Evolutionary conservation across 2,888 invertebrate genomes (phyloP).

Genomic region (Furcula furcula): DNA sequence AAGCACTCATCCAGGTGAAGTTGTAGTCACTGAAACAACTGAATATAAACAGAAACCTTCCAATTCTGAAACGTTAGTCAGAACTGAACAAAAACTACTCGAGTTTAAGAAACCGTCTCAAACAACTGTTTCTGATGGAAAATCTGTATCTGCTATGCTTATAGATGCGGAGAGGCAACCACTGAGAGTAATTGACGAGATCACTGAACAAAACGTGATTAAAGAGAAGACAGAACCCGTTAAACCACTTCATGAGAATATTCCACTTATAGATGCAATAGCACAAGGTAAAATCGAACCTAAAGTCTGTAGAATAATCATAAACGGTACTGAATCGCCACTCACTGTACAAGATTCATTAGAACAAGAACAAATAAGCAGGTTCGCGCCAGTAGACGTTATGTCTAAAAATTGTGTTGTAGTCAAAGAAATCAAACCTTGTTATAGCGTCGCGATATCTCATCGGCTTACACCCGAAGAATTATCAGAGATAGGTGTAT

Average conservation of each 20-base stretch:
- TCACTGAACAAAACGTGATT: conserved; percentile 69
- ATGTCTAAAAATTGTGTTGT: conserved; percentile 84
- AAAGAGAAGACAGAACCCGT: conserved; percentile 50
- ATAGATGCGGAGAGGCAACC: conserved; percentile 74
- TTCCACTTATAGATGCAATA: conserved; percentile 84
- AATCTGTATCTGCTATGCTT: conserved; percentile 61
- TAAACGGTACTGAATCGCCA: conserved; percentile 83
- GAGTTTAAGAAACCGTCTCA: conserved; percentile 27
- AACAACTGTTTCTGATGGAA: conserved; percentile 42
- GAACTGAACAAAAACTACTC: conserved; percentile 34
- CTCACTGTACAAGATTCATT: conserved; percentile 86
- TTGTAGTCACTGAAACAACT: conserved; percentile 35
- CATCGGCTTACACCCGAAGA: conserved; percentile 85
- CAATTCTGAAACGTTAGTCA: conserved; percentile 33
- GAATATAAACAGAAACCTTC: conserved; percentile 38
- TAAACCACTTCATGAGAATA: conserved; percentile 66
- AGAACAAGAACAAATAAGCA: conserved; percentile 85
- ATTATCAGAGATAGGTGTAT: conserved; percentile 89
- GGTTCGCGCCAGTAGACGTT: conserved; percentile 85
- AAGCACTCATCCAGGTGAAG: conserved; percentile 25
- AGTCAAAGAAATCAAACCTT: conserved; percentile 79
- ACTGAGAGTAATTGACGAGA: conserved; percentile 70
- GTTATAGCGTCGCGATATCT: conserved; percentile 77
- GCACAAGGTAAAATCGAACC: conserved; percentile 85
- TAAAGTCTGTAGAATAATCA: conserved; percentile 82